These are phyloP conservation scores for Metopolophium dirhodum DNA, from an alignment of 1,140 invertebrate species.

Conservation along the genomic window DNA sequence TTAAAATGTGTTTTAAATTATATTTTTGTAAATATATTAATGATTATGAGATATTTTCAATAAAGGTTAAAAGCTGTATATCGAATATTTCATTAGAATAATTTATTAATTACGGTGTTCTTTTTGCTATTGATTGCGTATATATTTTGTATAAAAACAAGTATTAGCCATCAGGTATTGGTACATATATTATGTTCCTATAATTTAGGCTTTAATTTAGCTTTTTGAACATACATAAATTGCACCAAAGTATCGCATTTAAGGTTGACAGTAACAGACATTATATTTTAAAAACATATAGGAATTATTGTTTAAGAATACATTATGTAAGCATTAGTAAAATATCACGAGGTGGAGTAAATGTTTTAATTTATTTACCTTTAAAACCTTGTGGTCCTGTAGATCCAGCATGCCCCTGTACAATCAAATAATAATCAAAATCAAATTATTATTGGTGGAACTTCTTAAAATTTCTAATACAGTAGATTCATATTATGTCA, in stretches of 20 bases:
- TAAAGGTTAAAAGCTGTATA: background rate
- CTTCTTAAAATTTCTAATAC: background rate
- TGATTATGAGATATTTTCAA: background rate
- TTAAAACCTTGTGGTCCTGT: constrained; percentile 68
- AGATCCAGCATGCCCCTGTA: constrained; percentile 69
- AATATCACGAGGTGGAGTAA: background rate
- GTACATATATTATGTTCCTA: no score
- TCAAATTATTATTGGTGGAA: background rate
- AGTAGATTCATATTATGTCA: no score
- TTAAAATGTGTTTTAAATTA: no score
- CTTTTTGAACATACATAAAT: no score
- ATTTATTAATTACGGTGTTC: no score
- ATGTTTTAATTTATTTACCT: constrained; percentile 64
- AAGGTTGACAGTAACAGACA: no score
- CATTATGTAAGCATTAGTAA: background rate
- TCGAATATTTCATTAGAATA: no score
- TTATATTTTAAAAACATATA: background rate
- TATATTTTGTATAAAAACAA: no score
- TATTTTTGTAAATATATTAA: background rate
- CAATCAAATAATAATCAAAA: background rate
- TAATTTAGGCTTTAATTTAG: no score
- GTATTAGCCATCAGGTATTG: no score
- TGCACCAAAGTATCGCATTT: no score
- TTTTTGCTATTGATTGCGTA: no score
- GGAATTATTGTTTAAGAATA: background rate